phyloP scores from a whole-genome alignment of 2,888 invertebrate species.

The Diarsia brunnea region DNA sequence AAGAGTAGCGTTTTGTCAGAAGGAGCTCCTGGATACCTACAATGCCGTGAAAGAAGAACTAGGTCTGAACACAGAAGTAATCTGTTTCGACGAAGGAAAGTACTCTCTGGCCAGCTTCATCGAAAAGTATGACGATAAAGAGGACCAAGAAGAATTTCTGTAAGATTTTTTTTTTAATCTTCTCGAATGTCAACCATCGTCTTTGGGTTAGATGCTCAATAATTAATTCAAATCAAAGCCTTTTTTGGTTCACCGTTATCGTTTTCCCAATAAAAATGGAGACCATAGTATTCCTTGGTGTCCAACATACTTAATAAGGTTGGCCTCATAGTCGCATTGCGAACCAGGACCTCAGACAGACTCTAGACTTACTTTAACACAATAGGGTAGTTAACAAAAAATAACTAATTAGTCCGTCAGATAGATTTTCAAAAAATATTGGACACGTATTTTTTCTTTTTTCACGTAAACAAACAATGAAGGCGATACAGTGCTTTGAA shows the following conservation, averaged over 20 bases:
- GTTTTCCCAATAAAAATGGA: neutral
- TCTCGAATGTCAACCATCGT: neutral
- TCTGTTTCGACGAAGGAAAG: slow-evolving; percentile 78
- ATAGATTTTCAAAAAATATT: no score
- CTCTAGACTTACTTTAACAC: no score
- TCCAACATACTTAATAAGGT: neutral
- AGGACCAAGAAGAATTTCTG: slow-evolving; percentile 74
- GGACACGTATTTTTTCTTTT: no score
- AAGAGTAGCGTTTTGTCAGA: slow-evolving; percentile 80
- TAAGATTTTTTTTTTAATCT: slow-evolving; percentile 67
- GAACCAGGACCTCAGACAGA: no score
- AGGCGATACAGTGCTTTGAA: no score
- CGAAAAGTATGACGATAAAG: slow-evolving; percentile 66
- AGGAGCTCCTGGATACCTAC: slow-evolving; percentile 69
- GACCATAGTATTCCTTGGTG: neutral
- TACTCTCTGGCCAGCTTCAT: slow-evolving; percentile 75
- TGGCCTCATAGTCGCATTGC: no score
- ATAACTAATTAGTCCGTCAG: no score
- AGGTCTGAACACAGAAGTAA: slow-evolving; percentile 72
- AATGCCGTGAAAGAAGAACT: slow-evolving; percentile 69
- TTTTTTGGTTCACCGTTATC: neutral
- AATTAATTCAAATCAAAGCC: neutral
- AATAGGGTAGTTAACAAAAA: no score
- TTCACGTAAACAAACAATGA: no score
- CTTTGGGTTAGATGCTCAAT: neutral